Percentiles rank a stretch among this genome's conserved stretches.
Conservation (phyloP, 2,888 invertebrate species). For the Entomobrya multifasciata region DNA sequence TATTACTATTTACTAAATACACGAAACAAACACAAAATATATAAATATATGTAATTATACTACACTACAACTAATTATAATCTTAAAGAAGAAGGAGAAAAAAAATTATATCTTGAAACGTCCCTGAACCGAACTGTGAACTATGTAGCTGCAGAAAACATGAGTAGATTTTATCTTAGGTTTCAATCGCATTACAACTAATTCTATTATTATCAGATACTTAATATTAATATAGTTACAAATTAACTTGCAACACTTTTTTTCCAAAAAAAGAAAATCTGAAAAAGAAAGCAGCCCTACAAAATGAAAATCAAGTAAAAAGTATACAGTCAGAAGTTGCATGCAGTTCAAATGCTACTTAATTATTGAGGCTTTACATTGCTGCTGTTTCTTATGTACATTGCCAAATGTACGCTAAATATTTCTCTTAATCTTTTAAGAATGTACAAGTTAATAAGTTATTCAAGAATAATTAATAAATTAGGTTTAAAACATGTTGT, state of each 20-base stretch:
- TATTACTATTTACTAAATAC: constrained; percentile 20
- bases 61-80: background rate
- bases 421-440: background rate
- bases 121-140: constrained; percentile 75
- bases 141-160: constrained; percentile 74
- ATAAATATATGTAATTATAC: background rate
- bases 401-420: constrained; percentile 14
- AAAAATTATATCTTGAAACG: constrained; percentile 69
- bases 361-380: background rate
- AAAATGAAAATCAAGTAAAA: too few relatives aligned
- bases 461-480: too few relatives aligned
- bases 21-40: constrained; percentile 33
- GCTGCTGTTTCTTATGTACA: background rate
- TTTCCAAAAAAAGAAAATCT: too few relatives aligned
- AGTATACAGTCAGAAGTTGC: too few relatives aligned
- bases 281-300: too few relatives aligned
- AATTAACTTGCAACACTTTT: too few relatives aligned
- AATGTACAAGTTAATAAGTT: constrained; percentile 17
- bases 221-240: background rate
- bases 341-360: background rate
- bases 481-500: constrained; percentile 10
- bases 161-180: constrained; percentile 46
- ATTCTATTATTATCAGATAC: background rate
- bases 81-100: constrained; percentile 14
- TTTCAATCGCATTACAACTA: constrained; percentile 26